Conservation (phyloP, 2,888 invertebrate species). For the Anaspis maculata region DNA sequence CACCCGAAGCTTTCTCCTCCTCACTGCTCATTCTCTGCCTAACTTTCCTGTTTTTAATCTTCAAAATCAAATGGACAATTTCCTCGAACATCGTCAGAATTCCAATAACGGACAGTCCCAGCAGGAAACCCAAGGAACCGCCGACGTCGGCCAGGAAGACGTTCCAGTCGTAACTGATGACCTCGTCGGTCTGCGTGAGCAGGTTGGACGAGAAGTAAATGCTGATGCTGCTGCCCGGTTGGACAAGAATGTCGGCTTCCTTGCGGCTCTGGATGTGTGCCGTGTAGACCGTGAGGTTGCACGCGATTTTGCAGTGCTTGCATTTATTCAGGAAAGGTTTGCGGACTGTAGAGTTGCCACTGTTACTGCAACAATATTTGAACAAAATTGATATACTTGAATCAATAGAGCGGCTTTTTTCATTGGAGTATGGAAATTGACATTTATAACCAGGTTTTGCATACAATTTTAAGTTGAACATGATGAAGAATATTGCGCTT, state of each 20-base stretch:
- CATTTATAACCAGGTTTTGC: too few relatives aligned
- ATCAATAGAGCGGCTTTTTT: too few relatives aligned
- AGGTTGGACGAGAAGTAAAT: conserved; percentile 60
- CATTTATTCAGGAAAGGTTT: conserved; percentile 20
- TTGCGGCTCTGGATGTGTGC: conserved; percentile 52
- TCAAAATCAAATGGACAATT: conserved; percentile 33
- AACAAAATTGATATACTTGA: too few relatives aligned
- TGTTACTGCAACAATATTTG: too few relatives aligned
- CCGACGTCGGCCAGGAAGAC: conserved; percentile 60
- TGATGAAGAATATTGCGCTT: too few relatives aligned
- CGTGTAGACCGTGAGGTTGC: conserved; percentile 52
- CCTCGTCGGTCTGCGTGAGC: conserved; percentile 56
- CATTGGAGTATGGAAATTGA: too few relatives aligned
- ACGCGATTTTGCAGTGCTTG: conserved; percentile 40
- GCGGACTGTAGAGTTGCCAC: too few relatives aligned
- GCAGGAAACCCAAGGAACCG: conserved; percentile 56
- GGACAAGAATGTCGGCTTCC: conserved; percentile 24
- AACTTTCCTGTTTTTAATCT: conserved; percentile 1
- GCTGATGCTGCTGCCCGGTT: conserved; percentile 42
- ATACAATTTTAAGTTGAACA: too few relatives aligned
- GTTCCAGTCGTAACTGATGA: conserved; percentile 60
- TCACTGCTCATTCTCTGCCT: background rate
- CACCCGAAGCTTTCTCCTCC: too few relatives aligned
- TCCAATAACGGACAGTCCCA: conserved; percentile 60
- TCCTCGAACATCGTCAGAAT: conserved; percentile 52